phyloP scores from a whole-genome alignment of 2,113 vertebrate genomes.

The Pedetes capensis region DNA sequence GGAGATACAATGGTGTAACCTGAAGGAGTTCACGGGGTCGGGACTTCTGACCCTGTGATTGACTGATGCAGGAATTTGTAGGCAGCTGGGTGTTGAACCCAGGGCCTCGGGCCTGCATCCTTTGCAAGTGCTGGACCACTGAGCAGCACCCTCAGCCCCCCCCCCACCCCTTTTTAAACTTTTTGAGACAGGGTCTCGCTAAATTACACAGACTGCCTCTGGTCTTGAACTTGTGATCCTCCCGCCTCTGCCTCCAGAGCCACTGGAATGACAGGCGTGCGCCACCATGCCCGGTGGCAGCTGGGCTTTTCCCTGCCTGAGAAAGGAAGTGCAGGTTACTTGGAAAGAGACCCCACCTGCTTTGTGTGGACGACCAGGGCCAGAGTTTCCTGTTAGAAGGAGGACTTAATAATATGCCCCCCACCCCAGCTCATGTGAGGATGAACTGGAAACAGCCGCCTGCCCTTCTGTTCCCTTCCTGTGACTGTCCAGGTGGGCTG shows the following conservation, averaged over 20 bases:
- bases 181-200: no score
- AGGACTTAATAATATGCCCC: rapidly evolving
- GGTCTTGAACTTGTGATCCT: no score
- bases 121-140: no score
- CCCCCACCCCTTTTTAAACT: no score
- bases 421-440: neutral
- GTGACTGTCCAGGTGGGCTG: neutral
- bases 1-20: neutral
- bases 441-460: neutral
- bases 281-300: no score
- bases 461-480: neutral
- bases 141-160: no score
- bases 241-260: no score
- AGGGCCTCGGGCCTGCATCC: no score
- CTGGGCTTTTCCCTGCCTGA: neutral
- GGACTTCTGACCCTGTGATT: neutral
- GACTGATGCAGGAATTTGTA: no score
- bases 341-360: neutral
- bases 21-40: neutral
- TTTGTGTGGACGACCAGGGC: neutral
- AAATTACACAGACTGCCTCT: no score
- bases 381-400: neutral
- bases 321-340: neutral
- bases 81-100: neutral
- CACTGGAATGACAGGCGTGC: no score